Percentiles rank a stretch among this genome's conserved stretches.
These are phyloP conservation scores for Ctena decussata DNA, from an alignment of 2,888 invertebrate species.

Conservation along the genomic window DNA sequence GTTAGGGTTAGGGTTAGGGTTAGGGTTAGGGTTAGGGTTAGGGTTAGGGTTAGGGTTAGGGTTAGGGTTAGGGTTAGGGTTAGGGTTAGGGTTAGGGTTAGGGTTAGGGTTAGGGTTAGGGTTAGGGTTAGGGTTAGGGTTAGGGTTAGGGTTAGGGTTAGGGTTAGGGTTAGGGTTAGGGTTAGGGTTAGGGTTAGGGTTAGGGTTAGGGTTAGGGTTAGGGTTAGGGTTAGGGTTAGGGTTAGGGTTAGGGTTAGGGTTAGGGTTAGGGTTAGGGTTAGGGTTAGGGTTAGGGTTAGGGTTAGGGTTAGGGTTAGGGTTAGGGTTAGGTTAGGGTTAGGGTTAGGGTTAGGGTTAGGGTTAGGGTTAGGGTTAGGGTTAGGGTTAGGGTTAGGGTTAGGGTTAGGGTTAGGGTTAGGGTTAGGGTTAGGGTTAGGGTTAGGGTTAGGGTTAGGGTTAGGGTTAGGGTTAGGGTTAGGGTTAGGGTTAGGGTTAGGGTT, in stretches of 20 bases:
- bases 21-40: slow-evolving; percentile 38
- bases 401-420: slow-evolving; percentile 54
- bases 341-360: slow-evolving; percentile 64
- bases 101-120: slow-evolving; percentile 43
- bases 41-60: slow-evolving; percentile 51
- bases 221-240: slow-evolving; percentile 54
- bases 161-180: slow-evolving; percentile 56
- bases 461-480: slow-evolving; percentile 61
- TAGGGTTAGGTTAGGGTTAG: slow-evolving; percentile 42
- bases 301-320: slow-evolving; percentile 52
- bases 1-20: slow-evolving; percentile 59
- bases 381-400: slow-evolving; percentile 55
- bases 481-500: slow-evolving; percentile 47
- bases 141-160: slow-evolving; percentile 50
- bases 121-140: slow-evolving; percentile 40
- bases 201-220: slow-evolving; percentile 52
- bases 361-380: slow-evolving; percentile 41
- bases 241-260: slow-evolving; percentile 49
- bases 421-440: slow-evolving; percentile 53
- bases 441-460: slow-evolving; percentile 59
- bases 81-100: slow-evolving; percentile 62
- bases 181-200: slow-evolving; percentile 48
- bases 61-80: slow-evolving; percentile 60
- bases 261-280: slow-evolving; percentile 49
- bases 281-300: slow-evolving; percentile 45